These are phyloP conservation scores for Nowickia ferox DNA, from an alignment of 2,888 invertebrate species.

Conservation along the genomic window DNA sequence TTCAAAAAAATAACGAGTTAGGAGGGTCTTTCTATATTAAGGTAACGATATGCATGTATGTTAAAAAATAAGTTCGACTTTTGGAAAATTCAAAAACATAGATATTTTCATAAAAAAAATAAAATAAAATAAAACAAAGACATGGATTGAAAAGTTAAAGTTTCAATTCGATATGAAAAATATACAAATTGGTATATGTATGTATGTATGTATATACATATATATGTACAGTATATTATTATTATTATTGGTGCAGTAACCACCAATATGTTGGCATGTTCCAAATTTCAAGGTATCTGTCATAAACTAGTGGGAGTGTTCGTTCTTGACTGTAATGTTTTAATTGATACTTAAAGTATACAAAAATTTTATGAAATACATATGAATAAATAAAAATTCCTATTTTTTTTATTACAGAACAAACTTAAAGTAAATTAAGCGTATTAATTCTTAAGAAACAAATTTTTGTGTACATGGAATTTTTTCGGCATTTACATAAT, in stretches of 20 bases:
- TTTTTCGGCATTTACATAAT: constrained; percentile 29
- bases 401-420: constrained; percentile 40
- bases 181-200: neutral
- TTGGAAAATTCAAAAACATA: no score
- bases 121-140: no score
- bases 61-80: neutral
- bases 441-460: constrained; percentile 59
- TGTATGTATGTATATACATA: no score
- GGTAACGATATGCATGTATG: neutral
- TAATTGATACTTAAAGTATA: constrained; percentile 44
- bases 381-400: constrained; percentile 65
- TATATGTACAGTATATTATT: no score
- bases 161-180: neutral
- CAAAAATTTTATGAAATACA: constrained; percentile 52
- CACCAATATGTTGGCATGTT: no score
- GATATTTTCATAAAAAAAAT: no score
- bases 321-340: constrained; percentile 4
- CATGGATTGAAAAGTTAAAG: neutral
- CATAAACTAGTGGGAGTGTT: neutral
- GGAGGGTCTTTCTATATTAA: no score
- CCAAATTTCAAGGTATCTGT: no score
- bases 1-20: no score
- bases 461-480: constrained; percentile 48
- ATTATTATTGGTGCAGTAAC: no score
- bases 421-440: constrained; percentile 67